Evolutionary conservation across 2,888 invertebrate species (phyloP), one percentile per base, ranked within the genome.

Genomic region (Crepidodera aurea): DNA sequence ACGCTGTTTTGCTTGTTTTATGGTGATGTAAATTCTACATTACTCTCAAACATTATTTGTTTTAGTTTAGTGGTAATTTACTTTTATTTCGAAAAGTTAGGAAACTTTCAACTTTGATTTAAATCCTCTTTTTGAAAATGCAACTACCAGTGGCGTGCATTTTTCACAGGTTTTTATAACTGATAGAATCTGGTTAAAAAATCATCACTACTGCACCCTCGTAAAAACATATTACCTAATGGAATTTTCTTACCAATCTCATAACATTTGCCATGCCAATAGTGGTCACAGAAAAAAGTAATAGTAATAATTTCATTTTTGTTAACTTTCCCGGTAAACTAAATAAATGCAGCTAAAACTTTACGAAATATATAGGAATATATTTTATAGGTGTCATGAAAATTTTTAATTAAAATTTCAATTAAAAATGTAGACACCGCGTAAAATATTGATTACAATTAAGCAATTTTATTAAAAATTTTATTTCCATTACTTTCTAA

Each of bases 361-460:
- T 42, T 42, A 10, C 18, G 6, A 42, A 15, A 42, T 42, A 42
- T 42, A 18, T 42, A 5, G 18, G 39, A 12, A n/a, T 12, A 10
- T 13, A 34, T 5, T 44, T 44, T 13, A 10, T 8, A 13, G 10
- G 4, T 5, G 22, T 44, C 12, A 10, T 25, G 44, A 12, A 22
- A 44, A 22, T 5, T 16, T 44, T 44, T 44, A 44, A 44, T 44
- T 44, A 44, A 44, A 44, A 22, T 44, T 44, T 44, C 44, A 44
- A 44, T 44, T 44, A 18, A 42, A 22, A 44, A 22, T 44, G 19
- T 8, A 13, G 19, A 39, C 16, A 15, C 16, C 16, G 8, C 16
- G 29, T 29, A 42, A 42, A 42, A 42, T 42, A 18, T 10, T 16
- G 18, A 42, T 42, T 42, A 42, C 6, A 42, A 16, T 42, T 42